Conservation (phyloP, 2,797 vertebrate species). For the Atherinosoma microstoma region DNA sequence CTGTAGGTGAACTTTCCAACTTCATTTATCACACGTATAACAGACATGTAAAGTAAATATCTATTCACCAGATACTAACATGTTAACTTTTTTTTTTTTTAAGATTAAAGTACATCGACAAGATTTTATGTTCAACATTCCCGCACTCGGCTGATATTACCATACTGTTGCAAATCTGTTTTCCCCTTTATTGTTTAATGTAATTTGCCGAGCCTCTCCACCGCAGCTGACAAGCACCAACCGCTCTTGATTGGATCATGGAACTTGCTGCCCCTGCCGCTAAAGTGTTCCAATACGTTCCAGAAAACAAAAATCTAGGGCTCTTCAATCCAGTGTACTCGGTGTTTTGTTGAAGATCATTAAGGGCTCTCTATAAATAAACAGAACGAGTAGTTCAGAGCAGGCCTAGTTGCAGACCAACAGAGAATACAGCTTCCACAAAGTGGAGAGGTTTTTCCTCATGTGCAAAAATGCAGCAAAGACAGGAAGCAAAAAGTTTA, state of each 20-base stretch:
- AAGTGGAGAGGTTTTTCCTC: slow-evolving; percentile 9
- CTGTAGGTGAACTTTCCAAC: slow-evolving; percentile 14
- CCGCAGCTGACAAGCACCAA: slow-evolving; percentile 71
- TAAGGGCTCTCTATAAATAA: slow-evolving; percentile 78
- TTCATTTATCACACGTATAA: not conserved
- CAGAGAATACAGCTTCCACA: slow-evolving; percentile 8
- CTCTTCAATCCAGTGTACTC: slow-evolving; percentile 71
- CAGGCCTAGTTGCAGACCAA: slow-evolving; percentile 30
- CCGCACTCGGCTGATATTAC: slow-evolving; percentile 37
- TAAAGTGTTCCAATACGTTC: slow-evolving; percentile 67
- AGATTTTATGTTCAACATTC: slow-evolving; percentile 26
- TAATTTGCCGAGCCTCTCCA: slow-evolving; percentile 72
- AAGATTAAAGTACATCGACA: slow-evolving; percentile 11
- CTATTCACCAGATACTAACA: not conserved
- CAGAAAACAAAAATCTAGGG: slow-evolving; percentile 72
- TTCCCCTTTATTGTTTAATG: slow-evolving; percentile 69
- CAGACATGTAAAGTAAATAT: not conserved
- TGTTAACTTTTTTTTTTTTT: not conserved
- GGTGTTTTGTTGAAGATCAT: slow-evolving; percentile 69
- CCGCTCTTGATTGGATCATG: slow-evolving; percentile 69
- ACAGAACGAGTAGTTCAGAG: slow-evolving; percentile 65
- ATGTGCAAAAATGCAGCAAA: not conserved
- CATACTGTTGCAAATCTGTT: slow-evolving; percentile 54
- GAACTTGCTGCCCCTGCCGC: slow-evolving; percentile 64
- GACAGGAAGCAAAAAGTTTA: slow-evolving; percentile 11